Conservation (phyloP, 2,888 invertebrate genomes). For the Coecobrya sp. region DNA sequence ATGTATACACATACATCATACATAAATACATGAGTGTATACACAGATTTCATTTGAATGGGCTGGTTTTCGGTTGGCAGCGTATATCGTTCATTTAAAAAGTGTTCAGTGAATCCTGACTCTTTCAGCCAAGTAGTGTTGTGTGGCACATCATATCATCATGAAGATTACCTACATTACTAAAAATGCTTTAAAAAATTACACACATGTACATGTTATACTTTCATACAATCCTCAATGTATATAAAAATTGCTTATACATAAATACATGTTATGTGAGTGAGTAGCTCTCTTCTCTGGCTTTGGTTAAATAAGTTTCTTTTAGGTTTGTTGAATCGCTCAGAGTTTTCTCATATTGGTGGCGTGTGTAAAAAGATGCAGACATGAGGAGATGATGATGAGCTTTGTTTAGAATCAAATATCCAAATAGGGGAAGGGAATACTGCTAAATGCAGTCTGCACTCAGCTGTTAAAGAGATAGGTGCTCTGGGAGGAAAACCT, state of each 20-base stretch:
- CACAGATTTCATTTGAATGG: too few relatives aligned
- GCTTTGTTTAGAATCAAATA: constrained; percentile 76
- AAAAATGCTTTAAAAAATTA: too few relatives aligned
- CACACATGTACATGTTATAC: too few relatives aligned
- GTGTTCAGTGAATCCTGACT: too few relatives aligned
- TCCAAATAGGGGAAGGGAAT: constrained; percentile 85
- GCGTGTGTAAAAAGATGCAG: background rate
- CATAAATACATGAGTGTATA: too few relatives aligned
- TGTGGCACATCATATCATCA: too few relatives aligned
- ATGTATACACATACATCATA: too few relatives aligned
- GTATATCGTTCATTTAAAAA: too few relatives aligned
- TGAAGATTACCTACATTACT: too few relatives aligned
- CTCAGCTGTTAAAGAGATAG: constrained; percentile 85
- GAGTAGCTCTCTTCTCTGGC: background rate
- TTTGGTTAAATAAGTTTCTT: background rate
- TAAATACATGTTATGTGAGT: background rate
- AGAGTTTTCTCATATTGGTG: background rate
- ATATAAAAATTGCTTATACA: background rate
- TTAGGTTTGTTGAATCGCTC: background rate
- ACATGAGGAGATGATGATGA: constrained; percentile 38
- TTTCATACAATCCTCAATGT: background rate
- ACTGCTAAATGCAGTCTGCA: constrained; percentile 82
- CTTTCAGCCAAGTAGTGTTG: too few relatives aligned
- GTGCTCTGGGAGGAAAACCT: constrained; percentile 72
- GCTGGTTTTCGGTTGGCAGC: too few relatives aligned